Evolutionary conservation across 1,140 invertebrate species (phyloP).

Genomic region (Pinna nobilis): DNA sequence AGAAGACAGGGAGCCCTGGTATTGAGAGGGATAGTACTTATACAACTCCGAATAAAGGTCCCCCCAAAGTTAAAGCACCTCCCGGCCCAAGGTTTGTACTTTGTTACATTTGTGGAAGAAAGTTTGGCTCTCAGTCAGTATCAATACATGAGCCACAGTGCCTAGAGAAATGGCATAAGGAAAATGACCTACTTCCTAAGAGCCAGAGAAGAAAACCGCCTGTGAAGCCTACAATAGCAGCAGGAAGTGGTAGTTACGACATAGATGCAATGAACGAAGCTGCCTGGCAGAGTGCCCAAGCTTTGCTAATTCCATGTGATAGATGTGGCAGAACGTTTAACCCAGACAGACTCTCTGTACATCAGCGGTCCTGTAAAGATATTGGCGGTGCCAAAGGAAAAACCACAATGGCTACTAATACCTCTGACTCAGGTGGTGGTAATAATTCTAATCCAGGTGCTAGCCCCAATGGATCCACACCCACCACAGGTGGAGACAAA

Average conservation of each 20-base stretch:
- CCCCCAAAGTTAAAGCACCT: constrained; percentile 39
- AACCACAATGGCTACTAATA: not conserved
- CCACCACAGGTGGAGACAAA: not conserved
- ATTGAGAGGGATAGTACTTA: constrained; percentile 45
- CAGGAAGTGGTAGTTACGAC: constrained; percentile 27
- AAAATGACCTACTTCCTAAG: constrained; percentile 80
- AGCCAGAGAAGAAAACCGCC: constrained; percentile 78
- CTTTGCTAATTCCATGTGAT: constrained; percentile 79
- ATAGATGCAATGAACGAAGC: constrained; percentile 66
- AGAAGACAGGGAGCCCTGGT: constrained; percentile 7
- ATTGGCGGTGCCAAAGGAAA: constrained; percentile 5
- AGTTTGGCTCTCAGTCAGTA: constrained; percentile 83
- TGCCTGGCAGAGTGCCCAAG: constrained; percentile 75
- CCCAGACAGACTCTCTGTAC: constrained; percentile 81
- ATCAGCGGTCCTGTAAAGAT: constrained; percentile 79
- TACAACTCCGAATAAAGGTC: constrained; percentile 50
- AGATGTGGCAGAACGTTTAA: constrained; percentile 83
- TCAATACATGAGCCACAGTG: constrained; percentile 86
- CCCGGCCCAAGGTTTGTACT: constrained; percentile 75
- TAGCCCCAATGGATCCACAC: not conserved
- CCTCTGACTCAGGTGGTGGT: too few relatives aligned
- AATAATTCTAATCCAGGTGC: not conserved
- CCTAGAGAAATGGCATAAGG: constrained; percentile 82
- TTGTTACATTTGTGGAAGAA: constrained; percentile 83
- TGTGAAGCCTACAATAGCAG: constrained; percentile 75